A percentile compares a stretch with the other conserved stretches of the same genome.
Conservation (phyloP, 2,113 vertebrate genomes). For the Cephalopterus ornatus region DNA sequence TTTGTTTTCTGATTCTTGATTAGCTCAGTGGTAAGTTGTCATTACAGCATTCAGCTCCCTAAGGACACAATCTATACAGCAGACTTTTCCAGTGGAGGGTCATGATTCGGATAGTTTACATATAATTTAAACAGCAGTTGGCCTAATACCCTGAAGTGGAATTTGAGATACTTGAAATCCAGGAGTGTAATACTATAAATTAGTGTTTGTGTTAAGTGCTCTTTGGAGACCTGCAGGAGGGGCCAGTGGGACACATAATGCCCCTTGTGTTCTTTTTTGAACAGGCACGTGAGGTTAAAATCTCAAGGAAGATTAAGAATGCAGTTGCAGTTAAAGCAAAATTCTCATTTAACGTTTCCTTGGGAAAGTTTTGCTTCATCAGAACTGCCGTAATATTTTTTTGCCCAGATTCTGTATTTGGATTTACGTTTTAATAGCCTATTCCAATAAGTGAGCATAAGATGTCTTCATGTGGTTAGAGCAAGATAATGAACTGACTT, state of each 20-base stretch:
- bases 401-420: neutral
- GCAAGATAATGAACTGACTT: neutral
- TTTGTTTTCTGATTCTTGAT: constrained; percentile 28
- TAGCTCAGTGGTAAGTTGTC: constrained; percentile 28
- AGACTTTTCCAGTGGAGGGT: neutral
- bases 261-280: neutral
- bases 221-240: neutral
- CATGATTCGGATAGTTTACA: neutral
- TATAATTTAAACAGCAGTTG: constrained; percentile 39
- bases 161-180: neutral
- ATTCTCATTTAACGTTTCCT: neutral
- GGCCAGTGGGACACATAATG: neutral
- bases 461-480: neutral
- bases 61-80: constrained; percentile 6
- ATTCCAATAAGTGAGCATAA: neutral
- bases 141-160: constrained; percentile 26
- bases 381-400: neutral
- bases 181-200: neutral
- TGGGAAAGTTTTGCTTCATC: neutral
- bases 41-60: neutral
- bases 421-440: neutral
- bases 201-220: neutral
- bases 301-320: neutral
- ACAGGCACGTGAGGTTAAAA: neutral
- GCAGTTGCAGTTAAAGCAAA: neutral